Evolutionary conservation across 2,888 invertebrate genomes (phyloP), one percentile per base, ranked within the genome.

Genomic region (Liposcelis brunnea): DNA sequence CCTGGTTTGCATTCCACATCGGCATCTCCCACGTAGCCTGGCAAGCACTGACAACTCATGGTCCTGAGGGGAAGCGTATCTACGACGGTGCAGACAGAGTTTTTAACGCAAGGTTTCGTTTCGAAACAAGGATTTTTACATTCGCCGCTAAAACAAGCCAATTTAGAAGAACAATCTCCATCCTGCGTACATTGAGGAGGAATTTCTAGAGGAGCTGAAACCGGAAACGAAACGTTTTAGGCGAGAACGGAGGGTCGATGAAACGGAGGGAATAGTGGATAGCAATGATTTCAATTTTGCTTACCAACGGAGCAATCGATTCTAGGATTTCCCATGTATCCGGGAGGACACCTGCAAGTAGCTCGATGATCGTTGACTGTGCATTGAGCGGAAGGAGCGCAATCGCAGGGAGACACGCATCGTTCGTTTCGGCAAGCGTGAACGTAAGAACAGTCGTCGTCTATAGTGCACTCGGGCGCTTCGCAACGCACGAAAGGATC

Each of bases 41-140:
- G 76, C 49, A 81, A 72, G 59, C 90, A 91, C 57, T 82, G 77
- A 60, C 90, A 90, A 48, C 84, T 77, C 75, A 90, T 83, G 6
- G 87, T 86, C 53, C 89, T 74, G 64, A 86, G 71, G 5, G 90
- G 90, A 51, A 89, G 64, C 0, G 86, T 85, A 57, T 89, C 82
- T 18, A 86, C 77, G 8, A 90, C 89, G 7, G 77, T 73, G 59
- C 91, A 91, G 52, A 79, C 72, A 1, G 90, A 86, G 58, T 81
- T 78, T 32, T 67, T 59, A 12, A 86, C 86, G 57, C 87, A 90
- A 0, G 89, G 85, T 57, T 74, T 72, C 1, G 79, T 80, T 48
- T 77, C 73, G 5, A 65, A 59, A 59, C 90, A 90, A 0, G 89
- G 87, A 59, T 87, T 82, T 55, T 73, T 77, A 58, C 90, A 90